Percentiles rank a stretch among this genome's conserved stretches.
These are phyloP conservation scores for Lethocerus indicus DNA, from an alignment of 1,140 invertebrate species.

Conservation along the genomic window DNA sequence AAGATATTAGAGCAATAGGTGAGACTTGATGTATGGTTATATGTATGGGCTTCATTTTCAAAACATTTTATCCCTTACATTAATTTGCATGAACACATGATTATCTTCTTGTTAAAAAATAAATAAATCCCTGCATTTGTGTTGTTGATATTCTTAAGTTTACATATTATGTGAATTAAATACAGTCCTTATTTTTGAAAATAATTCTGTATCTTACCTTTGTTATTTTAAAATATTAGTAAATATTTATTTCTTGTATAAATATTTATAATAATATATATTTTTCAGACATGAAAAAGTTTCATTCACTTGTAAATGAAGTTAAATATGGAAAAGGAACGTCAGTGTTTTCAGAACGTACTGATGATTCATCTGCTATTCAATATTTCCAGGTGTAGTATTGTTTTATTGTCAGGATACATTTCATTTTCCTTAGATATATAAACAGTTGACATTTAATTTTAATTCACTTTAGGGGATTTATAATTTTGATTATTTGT, in stretches of 20 bases:
- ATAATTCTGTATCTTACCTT: too few relatives aligned
- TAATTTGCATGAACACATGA: too few relatives aligned
- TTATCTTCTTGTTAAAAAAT: too few relatives aligned
- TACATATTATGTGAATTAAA: too few relatives aligned
- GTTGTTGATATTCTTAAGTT: slow-evolving; percentile 9
- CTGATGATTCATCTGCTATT: slow-evolving; percentile 91
- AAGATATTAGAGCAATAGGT: too few relatives aligned
- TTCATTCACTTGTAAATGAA: slow-evolving; percentile 59
- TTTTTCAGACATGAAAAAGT: slow-evolving; percentile 47
- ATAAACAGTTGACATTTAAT: neutral
- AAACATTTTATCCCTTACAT: too few relatives aligned
- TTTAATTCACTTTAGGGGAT: neutral
- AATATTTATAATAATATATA: slow-evolving; percentile 7
- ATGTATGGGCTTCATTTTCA: too few relatives aligned
- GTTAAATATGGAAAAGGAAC: slow-evolving; percentile 57
- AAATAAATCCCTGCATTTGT: too few relatives aligned
- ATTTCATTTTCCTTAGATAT: neutral
- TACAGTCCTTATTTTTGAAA: too few relatives aligned
- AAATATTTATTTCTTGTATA: neutral
- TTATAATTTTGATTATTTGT: neutral
- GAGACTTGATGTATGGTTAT: too few relatives aligned
- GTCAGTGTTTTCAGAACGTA: slow-evolving; percentile 87
- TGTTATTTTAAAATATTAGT: neutral
- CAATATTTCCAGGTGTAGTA: slow-evolving; percentile 80
- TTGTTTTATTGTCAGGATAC: neutral